Base-by-base conservation (phyloP, 2,797 vertebrate species). In the Argentina silus region DNA sequence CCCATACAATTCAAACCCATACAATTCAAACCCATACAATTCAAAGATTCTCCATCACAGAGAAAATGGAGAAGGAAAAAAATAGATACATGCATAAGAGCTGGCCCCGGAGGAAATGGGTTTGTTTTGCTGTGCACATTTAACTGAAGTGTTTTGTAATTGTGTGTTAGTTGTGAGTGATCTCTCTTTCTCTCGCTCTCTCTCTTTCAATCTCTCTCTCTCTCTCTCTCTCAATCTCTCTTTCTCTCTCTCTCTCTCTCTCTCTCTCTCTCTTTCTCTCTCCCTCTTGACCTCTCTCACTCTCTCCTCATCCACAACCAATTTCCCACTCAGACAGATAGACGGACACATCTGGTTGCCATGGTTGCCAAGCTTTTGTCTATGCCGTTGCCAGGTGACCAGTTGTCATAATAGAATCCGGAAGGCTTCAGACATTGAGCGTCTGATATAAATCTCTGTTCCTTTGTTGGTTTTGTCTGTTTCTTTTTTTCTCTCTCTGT, bases 321-420 rank as follows among this genome's bases (percentile, higher is more conserved):
- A 70, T 75, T 72, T 67, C 27, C 59, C 73, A 69, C 53, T 70
- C 74, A 62, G 66, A 68, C 59, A 69, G 75, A 82, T 64, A 69
- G 81, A 83, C 59, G 57, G 69, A 78, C 73, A 83, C 67, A 69
- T 78, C 75, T 51, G 73, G 78, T 83, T 79, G 69, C 78, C 78
- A 73, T 44, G 75, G 81, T 65, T 80, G 78, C 78, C 51, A 57
- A 47, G 62, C 75, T 80, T 82, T 83, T 80, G 76, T 80, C 73
- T 76, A 69, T 76, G 72, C 77, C 9, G 76, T 83, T 83, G 78
- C 78, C 81, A 80, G 73, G 78, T 80, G 78, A 83, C 73, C 47
- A 53, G 78, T 67, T 78, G 81, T 78, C 73, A 74, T 76, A 71
- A 74, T 76, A 71, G 67, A 69, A 82, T 79, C 70, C 51, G 65